Percentiles rank a stretch among this genome's conserved stretches.
These are phyloP conservation scores for Caracal caracal DNA, from an alignment of 2,113 vertebrate species.

Conservation along the genomic window DNA sequence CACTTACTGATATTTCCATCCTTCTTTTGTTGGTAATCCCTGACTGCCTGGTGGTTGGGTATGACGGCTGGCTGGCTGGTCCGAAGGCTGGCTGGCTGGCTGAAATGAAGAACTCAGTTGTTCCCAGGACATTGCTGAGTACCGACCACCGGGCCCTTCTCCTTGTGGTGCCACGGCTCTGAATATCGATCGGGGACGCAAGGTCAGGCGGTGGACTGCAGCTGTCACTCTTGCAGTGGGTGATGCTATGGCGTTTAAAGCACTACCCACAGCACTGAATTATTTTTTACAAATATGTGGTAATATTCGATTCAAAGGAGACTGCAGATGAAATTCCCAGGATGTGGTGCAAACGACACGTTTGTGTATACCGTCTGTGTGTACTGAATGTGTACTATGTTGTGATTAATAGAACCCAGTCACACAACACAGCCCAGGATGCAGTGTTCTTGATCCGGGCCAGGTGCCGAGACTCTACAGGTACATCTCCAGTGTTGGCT, in stretches of 20 bases:
- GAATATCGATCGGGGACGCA: rapidly evolving
- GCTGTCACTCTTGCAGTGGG: rapidly evolving
- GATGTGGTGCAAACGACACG: rapidly evolving
- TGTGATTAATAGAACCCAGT: not conserved
- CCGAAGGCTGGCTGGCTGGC: too few species aligned
- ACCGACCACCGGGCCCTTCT: rapidly evolving
- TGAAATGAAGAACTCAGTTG: too few species aligned
- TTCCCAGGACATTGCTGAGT: not conserved
- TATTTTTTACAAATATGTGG: not conserved
- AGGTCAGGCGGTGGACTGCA: too few species aligned
- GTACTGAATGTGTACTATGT: rapidly evolving
- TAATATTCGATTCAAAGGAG: not conserved
- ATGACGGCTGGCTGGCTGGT: too few species aligned
- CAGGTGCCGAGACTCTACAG: not conserved
- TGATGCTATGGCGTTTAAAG: not conserved
- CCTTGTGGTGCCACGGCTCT: not conserved
- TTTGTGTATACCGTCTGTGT: not conserved
- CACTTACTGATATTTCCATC: not conserved
- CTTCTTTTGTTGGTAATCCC: not conserved
- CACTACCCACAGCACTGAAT: not conserved
- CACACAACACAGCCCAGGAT: too few species aligned
- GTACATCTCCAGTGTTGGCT: not conserved
- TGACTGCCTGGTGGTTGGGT: not conserved
- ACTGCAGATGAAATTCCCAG: not conserved
- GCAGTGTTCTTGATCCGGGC: too few species aligned